Conservation (phyloP, 2,113 vertebrate genomes). For the Laticauda laticaudata region DNA sequence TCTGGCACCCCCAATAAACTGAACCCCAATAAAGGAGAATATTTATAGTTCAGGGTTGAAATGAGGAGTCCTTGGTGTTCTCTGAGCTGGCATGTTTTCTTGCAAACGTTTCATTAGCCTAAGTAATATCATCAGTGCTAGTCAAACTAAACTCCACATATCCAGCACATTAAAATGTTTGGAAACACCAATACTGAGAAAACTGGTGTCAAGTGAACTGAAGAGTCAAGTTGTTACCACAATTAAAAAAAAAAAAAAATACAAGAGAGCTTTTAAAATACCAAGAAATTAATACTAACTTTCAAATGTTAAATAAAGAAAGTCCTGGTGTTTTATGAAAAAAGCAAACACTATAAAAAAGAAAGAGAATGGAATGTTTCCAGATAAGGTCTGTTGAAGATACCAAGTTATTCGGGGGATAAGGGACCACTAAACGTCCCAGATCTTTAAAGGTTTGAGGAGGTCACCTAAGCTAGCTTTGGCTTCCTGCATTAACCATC, state of each 20-base stretch:
- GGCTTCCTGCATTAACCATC: not conserved
- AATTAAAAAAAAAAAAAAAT: not conserved
- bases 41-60: no score
- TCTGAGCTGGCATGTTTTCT: no score
- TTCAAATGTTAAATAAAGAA: not conserved
- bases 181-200: not conserved
- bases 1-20: not conserved
- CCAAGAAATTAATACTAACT: not conserved
- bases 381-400: not conserved
- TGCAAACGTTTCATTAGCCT: no score
- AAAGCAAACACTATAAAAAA: not conserved
- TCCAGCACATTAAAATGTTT: fast-evolving
- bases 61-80: no score
- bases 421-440: not conserved
- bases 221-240: not conserved
- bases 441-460: not conserved
- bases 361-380: not conserved
- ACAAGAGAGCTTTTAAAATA: not conserved
- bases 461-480: not conserved
- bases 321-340: not conserved
- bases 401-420: not conserved
- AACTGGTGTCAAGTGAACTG: fast-evolving
- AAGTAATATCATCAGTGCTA: no score
- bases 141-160: fast-evolving
- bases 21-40: not conserved